Evolutionary conservation across 1,140 invertebrate genomes (phyloP).

Genomic region (Holotrichia oblita): DNA sequence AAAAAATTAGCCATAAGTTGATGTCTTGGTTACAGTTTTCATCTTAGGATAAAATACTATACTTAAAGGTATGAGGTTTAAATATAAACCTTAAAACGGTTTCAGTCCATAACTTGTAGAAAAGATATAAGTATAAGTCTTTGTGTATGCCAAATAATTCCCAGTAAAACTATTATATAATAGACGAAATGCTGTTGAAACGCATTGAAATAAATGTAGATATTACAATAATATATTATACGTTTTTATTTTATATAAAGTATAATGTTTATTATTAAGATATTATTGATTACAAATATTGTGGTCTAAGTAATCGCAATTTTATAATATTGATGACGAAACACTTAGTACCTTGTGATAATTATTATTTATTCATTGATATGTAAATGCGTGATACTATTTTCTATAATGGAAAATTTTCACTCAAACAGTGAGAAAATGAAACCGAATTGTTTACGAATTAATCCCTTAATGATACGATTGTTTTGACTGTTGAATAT

Average conservation of each 20-base stretch:
- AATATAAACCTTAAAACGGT: background rate
- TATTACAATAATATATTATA: slow-evolving; percentile 16
- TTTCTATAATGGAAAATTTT: slow-evolving; percentile 27
- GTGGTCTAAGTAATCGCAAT: slow-evolving; percentile 33
- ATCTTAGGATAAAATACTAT: background rate
- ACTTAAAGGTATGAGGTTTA: background rate
- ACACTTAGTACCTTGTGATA: slow-evolving; percentile 35
- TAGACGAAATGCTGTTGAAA: background rate
- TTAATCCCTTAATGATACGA: background rate
- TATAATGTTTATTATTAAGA: slow-evolving; percentile 11
- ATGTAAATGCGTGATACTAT: slow-evolving; percentile 18
- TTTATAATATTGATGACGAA: slow-evolving; percentile 26
- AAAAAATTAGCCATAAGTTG: background rate
- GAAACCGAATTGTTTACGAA: background rate
- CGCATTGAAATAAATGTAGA: slow-evolving; percentile 14
- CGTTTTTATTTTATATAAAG: slow-evolving; percentile 26
- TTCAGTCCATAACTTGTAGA: background rate
- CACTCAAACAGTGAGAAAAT: background rate
- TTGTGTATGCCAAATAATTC: slow-evolving; percentile 27
- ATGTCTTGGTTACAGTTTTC: background rate
- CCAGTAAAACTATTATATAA: slow-evolving; percentile 8
- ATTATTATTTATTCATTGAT: slow-evolving; percentile 32
- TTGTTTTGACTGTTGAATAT: background rate
- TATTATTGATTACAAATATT: slow-evolving; percentile 2
- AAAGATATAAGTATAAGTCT: background rate